These are phyloP conservation scores for Lacanobia oleracea DNA, from an alignment of 2,888 invertebrate genomes.

Conservation along the genomic window DNA sequence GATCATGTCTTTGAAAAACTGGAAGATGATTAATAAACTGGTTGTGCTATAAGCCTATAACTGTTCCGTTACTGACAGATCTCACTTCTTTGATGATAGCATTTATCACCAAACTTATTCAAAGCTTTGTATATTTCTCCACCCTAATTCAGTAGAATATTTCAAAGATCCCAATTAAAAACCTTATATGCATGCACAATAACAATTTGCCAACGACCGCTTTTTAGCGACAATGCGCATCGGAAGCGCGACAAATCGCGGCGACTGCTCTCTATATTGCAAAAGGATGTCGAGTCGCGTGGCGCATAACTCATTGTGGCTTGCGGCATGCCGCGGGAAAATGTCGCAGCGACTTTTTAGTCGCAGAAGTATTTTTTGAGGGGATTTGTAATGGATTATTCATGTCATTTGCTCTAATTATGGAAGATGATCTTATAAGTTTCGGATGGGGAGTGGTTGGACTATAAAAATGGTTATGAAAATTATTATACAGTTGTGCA, in stretches of 20 bases:
- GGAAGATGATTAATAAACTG: too few species aligned
- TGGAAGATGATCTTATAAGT: constrained; percentile 44
- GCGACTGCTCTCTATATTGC: constrained; percentile 82
- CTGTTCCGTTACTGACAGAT: too few species aligned
- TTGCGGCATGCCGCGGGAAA: constrained; percentile 65
- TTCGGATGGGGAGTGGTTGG: constrained; percentile 11
- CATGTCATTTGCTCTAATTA: constrained; percentile 66
- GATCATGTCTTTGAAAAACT: too few species aligned
- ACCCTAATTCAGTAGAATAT: fast-evolving
- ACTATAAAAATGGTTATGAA: constrained; percentile 17
- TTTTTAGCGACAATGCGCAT: constrained; percentile 67
- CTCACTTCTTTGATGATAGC: too few species aligned
- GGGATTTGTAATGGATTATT: constrained; percentile 67
- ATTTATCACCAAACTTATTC: too few species aligned
- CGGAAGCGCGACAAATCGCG: constrained; percentile 86
- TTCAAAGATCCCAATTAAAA: constrained; percentile 10
- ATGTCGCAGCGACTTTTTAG: constrained; percentile 55
- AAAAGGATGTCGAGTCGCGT: constrained; percentile 85
- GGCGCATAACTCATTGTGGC: constrained; percentile 75
- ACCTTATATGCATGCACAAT: constrained; percentile 18
- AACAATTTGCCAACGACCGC: constrained; percentile 70
- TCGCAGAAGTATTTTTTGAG: constrained; percentile 50
- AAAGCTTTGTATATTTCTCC: background rate
- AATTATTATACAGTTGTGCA: background rate
- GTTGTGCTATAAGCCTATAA: too few species aligned